Evolutionary conservation across 2,113 vertebrate species (phyloP), one percentile per base, ranked within the genome.

Genomic region (Prietella phreatophila): DNA sequence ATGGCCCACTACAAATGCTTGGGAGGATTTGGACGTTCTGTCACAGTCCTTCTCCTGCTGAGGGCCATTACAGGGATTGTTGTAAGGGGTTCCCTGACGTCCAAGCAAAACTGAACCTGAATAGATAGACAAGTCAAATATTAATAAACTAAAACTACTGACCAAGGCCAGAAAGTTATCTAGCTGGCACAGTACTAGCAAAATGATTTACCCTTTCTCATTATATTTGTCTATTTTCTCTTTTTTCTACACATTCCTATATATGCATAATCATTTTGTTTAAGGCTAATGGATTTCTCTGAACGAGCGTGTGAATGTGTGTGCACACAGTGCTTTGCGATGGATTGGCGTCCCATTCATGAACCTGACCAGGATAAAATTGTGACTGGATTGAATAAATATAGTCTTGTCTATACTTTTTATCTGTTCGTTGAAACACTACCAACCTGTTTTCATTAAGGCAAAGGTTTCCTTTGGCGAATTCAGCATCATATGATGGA

Each of bases 11-110:
- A 92, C 93, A 95, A 93, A 95, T 53, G 92, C 91, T 53, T 84
- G 91, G n/a, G 93, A 91, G 89, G 95, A 94, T 55, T 93, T 86
- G 11, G 95, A 93, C 86, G 93, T 94, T 89, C 86, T 88, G 86
- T 92, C 93, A 85, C 93, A 93, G 73, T 90, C 81, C 60, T 91
- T 92, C 76, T 90, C 58, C 3, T 90, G 87, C 79, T 86, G 83
- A 36, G 92, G 94, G 27, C 13, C 27, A 89, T 71, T 88, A 25
- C 50, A 67, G 82, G 91, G 76, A 89, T 88, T 93, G 87, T 92
- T 93, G 85, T 93, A 93, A 67, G 94, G 91, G 78, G 92, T 88
- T 55, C 78, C 50, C 47, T 80, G 50, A 55, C 30, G 78, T 80
- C 15, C 15, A 30, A 80, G 15, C 7, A 10, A 30, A 15, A 30